A percentile compares a stretch with the other conserved stretches of the same genome.
Evolutionary conservation across 1,140 invertebrate genomes (phyloP).

Genomic region (Leptopilina boulardi): DNA sequence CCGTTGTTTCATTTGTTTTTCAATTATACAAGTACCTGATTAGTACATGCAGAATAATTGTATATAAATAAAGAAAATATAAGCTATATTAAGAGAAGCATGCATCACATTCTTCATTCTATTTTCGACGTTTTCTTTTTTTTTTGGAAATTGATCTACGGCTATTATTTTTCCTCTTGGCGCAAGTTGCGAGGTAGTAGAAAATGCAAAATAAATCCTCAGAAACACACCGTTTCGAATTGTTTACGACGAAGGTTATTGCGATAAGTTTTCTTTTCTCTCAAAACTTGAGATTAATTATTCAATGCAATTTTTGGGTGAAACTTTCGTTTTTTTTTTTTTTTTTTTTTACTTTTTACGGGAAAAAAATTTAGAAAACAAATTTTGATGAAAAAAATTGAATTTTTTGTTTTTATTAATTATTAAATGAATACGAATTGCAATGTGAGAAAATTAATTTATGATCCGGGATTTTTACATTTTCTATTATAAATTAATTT

Average conservation of each 20-base stretch:
- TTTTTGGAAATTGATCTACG: not conserved
- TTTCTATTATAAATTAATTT: too few relatives aligned
- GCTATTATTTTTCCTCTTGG: conserved; percentile 28
- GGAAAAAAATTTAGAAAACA: too few relatives aligned
- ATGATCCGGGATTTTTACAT: too few relatives aligned
- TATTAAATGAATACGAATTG: too few relatives aligned
- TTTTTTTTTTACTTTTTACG: not conserved
- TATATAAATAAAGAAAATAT: not conserved
- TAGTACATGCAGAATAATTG: conserved; percentile 41
- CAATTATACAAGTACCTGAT: conserved; percentile 9
- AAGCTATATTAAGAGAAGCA: conserved; percentile 22
- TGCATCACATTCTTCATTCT: conserved; percentile 29
- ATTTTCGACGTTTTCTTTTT: not conserved
- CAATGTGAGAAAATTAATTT: too few relatives aligned
- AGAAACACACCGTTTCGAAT: conserved; percentile 4
- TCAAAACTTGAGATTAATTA: conserved; percentile 15
- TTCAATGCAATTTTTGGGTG: not conserved
- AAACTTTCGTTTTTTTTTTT: not conserved
- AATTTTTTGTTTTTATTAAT: too few relatives aligned
- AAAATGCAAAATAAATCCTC: conserved; percentile 30
- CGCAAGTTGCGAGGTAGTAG: conserved; percentile 12
- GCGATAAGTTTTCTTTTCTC: conserved; percentile 22
- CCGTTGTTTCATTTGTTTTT: not conserved
- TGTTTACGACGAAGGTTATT: conserved; percentile 26
- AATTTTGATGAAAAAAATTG: too few relatives aligned